These are phyloP conservation scores for Cylindroiulus punctatus DNA, from an alignment of 2,888 invertebrate genomes.

Conservation along the genomic window DNA sequence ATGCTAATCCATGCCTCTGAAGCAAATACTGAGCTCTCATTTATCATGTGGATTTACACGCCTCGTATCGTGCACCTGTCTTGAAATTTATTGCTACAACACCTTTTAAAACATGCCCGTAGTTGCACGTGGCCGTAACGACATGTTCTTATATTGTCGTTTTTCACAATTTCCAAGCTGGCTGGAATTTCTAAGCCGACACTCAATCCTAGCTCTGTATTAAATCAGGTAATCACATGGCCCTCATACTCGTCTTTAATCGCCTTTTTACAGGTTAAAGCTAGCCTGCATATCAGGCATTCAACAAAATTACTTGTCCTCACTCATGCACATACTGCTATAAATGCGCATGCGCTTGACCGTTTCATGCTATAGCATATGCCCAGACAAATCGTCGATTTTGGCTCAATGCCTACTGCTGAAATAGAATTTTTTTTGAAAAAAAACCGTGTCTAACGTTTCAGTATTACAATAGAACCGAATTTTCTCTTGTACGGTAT, in stretches of 20 bases:
- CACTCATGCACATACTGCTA: too few relatives aligned
- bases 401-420: too few relatives aligned
- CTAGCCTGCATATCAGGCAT: not conserved
- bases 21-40: too few relatives aligned
- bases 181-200: not conserved
- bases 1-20: not conserved
- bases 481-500: not conserved
- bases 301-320: constrained; percentile 8
- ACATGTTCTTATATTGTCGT: not conserved
- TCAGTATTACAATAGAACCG: not conserved
- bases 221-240: not conserved
- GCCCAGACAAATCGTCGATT: too few relatives aligned
- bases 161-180: not conserved
- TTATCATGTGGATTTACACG: not conserved
- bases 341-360: too few relatives aligned
- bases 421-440: too few relatives aligned
- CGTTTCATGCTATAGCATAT: too few relatives aligned
- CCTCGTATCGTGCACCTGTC: not conserved
- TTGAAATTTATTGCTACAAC: not conserved
- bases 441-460: not conserved
- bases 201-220: not conserved
- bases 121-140: not conserved
- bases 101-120: not conserved
- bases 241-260: not conserved
- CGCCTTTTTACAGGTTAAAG: not conserved